Evolutionary conservation across 1,140 invertebrate genomes (phyloP), one percentile per base, ranked within the genome.

Genomic region (Diachasmimorpha longicaudata): DNA sequence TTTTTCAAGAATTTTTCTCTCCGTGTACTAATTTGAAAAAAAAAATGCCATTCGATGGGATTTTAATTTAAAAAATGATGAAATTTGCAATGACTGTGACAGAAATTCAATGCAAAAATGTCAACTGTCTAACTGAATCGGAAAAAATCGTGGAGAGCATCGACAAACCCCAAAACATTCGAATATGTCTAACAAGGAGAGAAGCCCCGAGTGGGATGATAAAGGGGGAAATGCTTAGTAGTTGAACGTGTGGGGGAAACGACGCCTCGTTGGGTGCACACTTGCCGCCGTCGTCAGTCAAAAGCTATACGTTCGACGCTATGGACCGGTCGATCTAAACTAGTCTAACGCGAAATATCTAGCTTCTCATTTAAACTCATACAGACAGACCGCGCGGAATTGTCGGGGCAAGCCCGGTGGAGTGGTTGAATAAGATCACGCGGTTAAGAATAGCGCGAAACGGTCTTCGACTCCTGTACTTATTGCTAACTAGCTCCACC

Each of bases 261-360:
- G 69, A 71, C 10, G 75, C 48, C 52, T 37, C 19, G 23, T 55
- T 42, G 70, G 10, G n/a, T 13, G 37, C 31, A 52, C 58, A 66
- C 13, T 77, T 70, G 19, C 19, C 72, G 48, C 68, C 44, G 36
- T 13, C 73, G 72, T 79, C 75, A 79, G 78, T 79, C 70, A 77
- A 75, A 77, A 74, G 58, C 66, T 70, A 71, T 66, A 68, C 78
- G 75, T 79, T 70, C 72, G 36, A 77, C 75, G 75, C 19, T 68
- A 79, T 79, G 78, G 78, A 79, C 72, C 68, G 39, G 39, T 42
- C 23, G 1, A 52, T 14, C 13, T 44, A 36, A 68, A 66, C 58
- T 70, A 16, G 52, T 66, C n/a, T 19, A 66, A 66, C 25, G 25
- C 23, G 14, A 37, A 66, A 68, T 42, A 68, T 14, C 63, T n/a